Base-by-base conservation (phyloP, 2,797 vertebrate species). In the Pseudopleuronectes americanus region DNA sequence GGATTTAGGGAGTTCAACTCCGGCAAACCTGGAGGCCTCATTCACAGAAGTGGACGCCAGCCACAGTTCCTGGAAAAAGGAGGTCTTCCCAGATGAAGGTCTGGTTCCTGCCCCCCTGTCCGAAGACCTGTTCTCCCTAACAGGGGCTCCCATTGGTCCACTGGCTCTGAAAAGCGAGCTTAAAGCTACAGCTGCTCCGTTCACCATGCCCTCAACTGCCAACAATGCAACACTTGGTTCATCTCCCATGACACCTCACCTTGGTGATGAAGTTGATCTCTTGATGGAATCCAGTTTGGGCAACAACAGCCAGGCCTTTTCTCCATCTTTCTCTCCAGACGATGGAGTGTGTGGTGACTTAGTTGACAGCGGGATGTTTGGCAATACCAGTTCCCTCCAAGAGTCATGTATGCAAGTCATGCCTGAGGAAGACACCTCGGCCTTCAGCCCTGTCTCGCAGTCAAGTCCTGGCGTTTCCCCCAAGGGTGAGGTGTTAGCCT, bases 101-200 rank as follows among this genome's bases (percentile, higher is more conserved):
- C 43, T 84, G n/a, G 58, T 90, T 22, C 80, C 91, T 21, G 31
- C 76, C 13, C 86, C 91, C 2, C 53, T 92, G 62, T 81, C 91
- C 2, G 59, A 90, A 55, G 93, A 93, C 62, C 72, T 92, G 1
- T 85, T 91, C 62, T 87, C 90, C 12, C 47, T 89, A 64, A 74
- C 79, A 0, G 57, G 65, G 36, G 24, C 81, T 60, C 16, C 81
- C 8, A 72, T 91, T 12, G 89, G 65, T 59, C 85, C 90, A 21
- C 21, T 87, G 38, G 84, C 79, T 19, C 74, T 89, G 43, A 90
- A 83, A 74, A 91, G 91, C 22, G 91, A 90, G 57, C 85, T 92
- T 33, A 90, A 91, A 57, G 87, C 91, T 28, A 93, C 92, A 4
- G 85, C 90, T 1, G 24, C 85, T 55, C 89, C 87, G 0, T 87